phyloP scores from a whole-genome alignment of 2,797 vertebrate genomes.

The Merluccius polli region DNA sequence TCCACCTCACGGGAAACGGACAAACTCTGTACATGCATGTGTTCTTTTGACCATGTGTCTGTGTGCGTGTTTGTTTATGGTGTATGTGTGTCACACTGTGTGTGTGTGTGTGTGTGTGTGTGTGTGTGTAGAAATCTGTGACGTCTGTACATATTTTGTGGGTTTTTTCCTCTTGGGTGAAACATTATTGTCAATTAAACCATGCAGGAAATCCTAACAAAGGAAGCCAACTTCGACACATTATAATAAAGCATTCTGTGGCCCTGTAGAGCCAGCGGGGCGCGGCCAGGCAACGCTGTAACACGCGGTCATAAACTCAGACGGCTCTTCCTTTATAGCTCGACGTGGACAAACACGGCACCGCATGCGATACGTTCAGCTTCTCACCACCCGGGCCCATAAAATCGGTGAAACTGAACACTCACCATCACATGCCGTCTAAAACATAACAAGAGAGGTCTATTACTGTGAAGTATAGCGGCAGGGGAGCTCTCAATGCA shows the following conservation, averaged over 20 bases:
- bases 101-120: too few species aligned
- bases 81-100: too few species aligned
- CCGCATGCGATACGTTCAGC: background rate
- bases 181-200: constrained; percentile 21
- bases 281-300: background rate
- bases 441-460: too few species aligned
- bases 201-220: constrained; percentile 10
- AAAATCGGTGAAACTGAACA: background rate
- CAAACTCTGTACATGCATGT: constrained; percentile 19
- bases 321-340: constrained; percentile 4
- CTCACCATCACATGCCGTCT: too few species aligned
- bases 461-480: background rate
- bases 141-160: too few species aligned
- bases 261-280: constrained; percentile 7
- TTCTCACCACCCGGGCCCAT: too few species aligned
- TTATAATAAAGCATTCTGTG: background rate
- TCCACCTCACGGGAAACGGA: constrained; percentile 41
- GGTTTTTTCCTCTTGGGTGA: background rate
- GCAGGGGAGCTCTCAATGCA: constrained; percentile 35
- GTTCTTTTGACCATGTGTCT: background rate
- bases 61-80: background rate
- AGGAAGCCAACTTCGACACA: background rate
- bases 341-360: too few species aligned
- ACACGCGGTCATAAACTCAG: constrained; percentile 7
- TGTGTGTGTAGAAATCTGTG: too few species aligned